Evolutionary conservation across 1,140 invertebrate species (phyloP), one percentile per base, ranked within the genome.

Genomic region (Nephila pilipes): DNA sequence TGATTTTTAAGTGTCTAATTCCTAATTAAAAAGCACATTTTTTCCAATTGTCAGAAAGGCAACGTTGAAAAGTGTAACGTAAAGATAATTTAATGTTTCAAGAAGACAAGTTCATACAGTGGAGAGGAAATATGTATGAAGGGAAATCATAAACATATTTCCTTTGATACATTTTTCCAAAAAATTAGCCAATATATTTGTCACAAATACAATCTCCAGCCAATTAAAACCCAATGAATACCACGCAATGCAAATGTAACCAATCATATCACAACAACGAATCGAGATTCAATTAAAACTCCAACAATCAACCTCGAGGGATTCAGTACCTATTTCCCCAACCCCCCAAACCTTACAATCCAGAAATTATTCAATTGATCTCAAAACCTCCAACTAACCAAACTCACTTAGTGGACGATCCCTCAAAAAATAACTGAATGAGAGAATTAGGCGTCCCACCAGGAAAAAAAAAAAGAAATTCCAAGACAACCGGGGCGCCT

Each of bases 401-500:
- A 32, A 18, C 29, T 75, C 29, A 75, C 69, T 75, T 36, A 16
- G 3, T 5, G 6, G 2, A 60, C 54, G 55, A 58, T 32, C 83
- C 83, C 83, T 57, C 83, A 60, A 58, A 85, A 85, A 85, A 85
- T 85, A 85, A 85, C 83, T 36, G 83, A 85, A 85, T 85, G 83
- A 85, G 57, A 85, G 83, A 85, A 85, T 85, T 85, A 85, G 83
- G 57, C 54, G 69, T 75, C 69, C 69, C 69, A 75, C 29, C 57
- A 38, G 20, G 29, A 85, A 85, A 85, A 85, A 85, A 81, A 36
- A 46, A 36, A 36, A n/a, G 29, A 38, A 36, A 65, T 65, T 25
- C 63, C 69, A 75, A 75, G 69, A 75, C 69, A 75, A 18, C 29
- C 18, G 20, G 80, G 80, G 18, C 25, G 36, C 38, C 46, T 54